Evolutionary conservation across 2,888 invertebrate genomes (phyloP).

Genomic region (Nemotelus pantherinus): DNA sequence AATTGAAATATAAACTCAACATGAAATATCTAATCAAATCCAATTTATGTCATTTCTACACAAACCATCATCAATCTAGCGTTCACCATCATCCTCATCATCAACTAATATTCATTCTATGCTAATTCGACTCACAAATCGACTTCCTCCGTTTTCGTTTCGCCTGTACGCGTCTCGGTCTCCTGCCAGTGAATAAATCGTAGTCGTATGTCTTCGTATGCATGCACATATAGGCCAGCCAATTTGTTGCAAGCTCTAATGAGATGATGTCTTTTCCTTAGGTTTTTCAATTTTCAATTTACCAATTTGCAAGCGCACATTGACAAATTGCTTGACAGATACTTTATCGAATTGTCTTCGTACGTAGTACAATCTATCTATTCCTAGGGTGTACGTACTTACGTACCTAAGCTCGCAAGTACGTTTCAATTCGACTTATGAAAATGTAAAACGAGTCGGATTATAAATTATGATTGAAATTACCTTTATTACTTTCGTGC

Average conservation of each 20-base stretch:
- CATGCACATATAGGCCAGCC: neutral
- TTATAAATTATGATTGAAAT: slow-evolving; percentile 21
- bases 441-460: slow-evolving; percentile 17
- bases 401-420: neutral
- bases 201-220: too few relatives aligned
- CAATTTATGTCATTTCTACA: too few relatives aligned
- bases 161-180: too few relatives aligned
- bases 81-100: too few relatives aligned
- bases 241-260: neutral
- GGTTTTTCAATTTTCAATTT: neutral
- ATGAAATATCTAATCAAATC: too few relatives aligned
- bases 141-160: too few relatives aligned
- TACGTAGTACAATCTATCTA: neutral
- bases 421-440: neutral
- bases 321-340: neutral
- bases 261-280: neutral
- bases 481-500: slow-evolving; percentile 20
- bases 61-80: too few relatives aligned
- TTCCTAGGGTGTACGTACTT: too few relatives aligned
- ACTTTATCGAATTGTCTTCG: neutral
- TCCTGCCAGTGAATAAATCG: too few relatives aligned
- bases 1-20: too few relatives aligned
- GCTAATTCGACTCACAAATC: too few relatives aligned
- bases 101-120: too few relatives aligned
- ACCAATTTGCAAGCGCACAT: neutral